Percentiles rank a stretch among this genome's conserved stretches.
Evolutionary conservation across 2,888 invertebrate genomes (phyloP).

Genomic region (Embidobia sp.): DNA sequence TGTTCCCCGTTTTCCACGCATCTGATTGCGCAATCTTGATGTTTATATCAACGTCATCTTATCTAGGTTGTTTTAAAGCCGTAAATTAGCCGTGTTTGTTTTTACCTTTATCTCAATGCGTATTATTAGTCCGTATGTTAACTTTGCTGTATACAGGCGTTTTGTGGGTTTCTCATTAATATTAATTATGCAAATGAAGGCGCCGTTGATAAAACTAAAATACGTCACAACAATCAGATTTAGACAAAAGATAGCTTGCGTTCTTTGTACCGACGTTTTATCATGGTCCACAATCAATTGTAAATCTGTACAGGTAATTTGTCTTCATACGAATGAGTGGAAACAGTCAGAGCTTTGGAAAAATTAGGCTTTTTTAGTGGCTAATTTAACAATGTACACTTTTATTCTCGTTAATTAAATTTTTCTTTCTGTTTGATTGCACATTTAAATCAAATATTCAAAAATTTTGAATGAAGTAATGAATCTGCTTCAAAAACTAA

Average conservation of each 20-base stretch:
- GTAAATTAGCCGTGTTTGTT: constrained; percentile 40
- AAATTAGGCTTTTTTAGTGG: too few relatives aligned
- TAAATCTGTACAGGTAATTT: too few relatives aligned
- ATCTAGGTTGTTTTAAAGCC: constrained; percentile 33
- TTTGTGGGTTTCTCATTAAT: constrained; percentile 41
- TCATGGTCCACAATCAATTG: constrained; percentile 15
- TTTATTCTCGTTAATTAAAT: too few relatives aligned
- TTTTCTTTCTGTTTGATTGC: too few relatives aligned
- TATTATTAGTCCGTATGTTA: constrained; percentile 22
- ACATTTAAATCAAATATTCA: too few relatives aligned
- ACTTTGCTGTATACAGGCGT: constrained; percentile 7
- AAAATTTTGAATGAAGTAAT: too few relatives aligned
- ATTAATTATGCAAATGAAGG: constrained; percentile 56
- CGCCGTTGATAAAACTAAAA: constrained; percentile 36
- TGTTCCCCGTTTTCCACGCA: neutral
- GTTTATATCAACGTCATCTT: constrained; percentile 38
- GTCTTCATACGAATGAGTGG: too few relatives aligned
- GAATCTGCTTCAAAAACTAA: too few relatives aligned
- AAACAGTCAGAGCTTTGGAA: too few relatives aligned
- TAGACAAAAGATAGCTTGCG: constrained; percentile 19
- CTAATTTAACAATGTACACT: too few relatives aligned
- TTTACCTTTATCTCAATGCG: constrained; percentile 44
- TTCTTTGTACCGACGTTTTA: neutral
- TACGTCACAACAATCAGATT: constrained; percentile 37
- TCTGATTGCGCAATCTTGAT: constrained; percentile 26